Evolutionary conservation across 2,888 invertebrate genomes (phyloP).

Genomic region (Zeuzera pyrina): DNA sequence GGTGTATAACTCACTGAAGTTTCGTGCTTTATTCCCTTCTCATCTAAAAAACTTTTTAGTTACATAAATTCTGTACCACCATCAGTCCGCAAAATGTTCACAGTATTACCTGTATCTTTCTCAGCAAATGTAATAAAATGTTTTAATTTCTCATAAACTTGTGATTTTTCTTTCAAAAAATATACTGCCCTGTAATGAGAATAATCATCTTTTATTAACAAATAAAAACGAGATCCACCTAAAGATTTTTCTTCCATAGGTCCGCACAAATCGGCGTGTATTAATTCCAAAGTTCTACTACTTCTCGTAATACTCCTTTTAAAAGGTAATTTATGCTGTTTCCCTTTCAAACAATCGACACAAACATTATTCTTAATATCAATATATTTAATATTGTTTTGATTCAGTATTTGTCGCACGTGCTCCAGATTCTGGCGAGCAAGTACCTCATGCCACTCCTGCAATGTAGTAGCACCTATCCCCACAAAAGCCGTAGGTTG

Average conservation of each 20-base stretch:
- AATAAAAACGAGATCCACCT: not conserved
- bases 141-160: not conserved
- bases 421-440: not conserved
- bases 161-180: conserved; percentile 1
- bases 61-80: not conserved
- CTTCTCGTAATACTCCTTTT: not conserved
- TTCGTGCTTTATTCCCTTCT: conserved; percentile 4
- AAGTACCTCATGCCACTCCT: not conserved
- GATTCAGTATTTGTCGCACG: not conserved
- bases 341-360: not conserved
- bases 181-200: not conserved
- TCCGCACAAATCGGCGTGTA: conserved; percentile 1
- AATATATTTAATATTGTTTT: not conserved
- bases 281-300: not conserved
- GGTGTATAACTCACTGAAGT: conserved; percentile 7
- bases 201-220: not conserved
- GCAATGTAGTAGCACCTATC: not conserved
- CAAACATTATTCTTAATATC: not conserved
- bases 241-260: not conserved
- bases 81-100: not conserved
- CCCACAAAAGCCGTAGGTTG: not conserved
- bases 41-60: too few relatives aligned
- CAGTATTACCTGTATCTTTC: not conserved
- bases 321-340: not conserved
- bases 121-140: not conserved